Percentiles rank a stretch among this genome's conserved stretches.
These are phyloP conservation scores for Apteryx owenii DNA, from an alignment of 2,113 vertebrate genomes.

Conservation along the genomic window DNA sequence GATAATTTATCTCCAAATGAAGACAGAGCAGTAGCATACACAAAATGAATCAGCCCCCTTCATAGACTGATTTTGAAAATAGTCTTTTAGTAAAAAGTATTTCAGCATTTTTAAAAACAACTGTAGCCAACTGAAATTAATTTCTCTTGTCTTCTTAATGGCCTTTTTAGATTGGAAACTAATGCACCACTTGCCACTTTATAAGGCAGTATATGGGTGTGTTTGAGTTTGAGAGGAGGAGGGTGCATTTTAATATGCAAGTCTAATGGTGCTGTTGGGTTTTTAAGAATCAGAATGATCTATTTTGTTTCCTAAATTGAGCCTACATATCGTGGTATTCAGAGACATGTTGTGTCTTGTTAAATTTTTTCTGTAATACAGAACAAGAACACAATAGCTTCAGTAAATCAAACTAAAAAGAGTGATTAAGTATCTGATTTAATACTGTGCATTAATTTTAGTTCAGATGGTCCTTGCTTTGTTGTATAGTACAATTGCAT, in stretches of 20 bases:
- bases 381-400: slow-evolving; percentile 71
- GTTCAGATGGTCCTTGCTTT: slow-evolving; percentile 36
- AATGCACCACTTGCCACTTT: slow-evolving; percentile 23
- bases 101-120: not conserved
- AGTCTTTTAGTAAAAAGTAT: not conserved
- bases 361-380: slow-evolving; percentile 68
- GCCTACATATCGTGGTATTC: slow-evolving; percentile 48
- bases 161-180: slow-evolving; percentile 34
- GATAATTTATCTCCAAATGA: slow-evolving; percentile 30
- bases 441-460: slow-evolving; percentile 50
- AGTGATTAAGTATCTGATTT: slow-evolving; percentile 69
- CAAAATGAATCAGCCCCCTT: not conserved
- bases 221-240: not conserved
- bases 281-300: slow-evolving; percentile 68
- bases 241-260: slow-evolving; percentile 50
- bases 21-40: not conserved
- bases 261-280: slow-evolving; percentile 54
- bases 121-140: not conserved
- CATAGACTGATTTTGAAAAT: not conserved
- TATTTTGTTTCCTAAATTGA: slow-evolving; percentile 68
- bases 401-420: slow-evolving; percentile 77
- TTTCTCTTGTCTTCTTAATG: slow-evolving; percentile 46
- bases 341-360: slow-evolving; percentile 58
- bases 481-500: slow-evolving; percentile 3
- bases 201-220: slow-evolving; percentile 25